These are phyloP conservation scores for Chelonus insularis DNA, from an alignment of 1,140 invertebrate species.

Conservation along the genomic window DNA sequence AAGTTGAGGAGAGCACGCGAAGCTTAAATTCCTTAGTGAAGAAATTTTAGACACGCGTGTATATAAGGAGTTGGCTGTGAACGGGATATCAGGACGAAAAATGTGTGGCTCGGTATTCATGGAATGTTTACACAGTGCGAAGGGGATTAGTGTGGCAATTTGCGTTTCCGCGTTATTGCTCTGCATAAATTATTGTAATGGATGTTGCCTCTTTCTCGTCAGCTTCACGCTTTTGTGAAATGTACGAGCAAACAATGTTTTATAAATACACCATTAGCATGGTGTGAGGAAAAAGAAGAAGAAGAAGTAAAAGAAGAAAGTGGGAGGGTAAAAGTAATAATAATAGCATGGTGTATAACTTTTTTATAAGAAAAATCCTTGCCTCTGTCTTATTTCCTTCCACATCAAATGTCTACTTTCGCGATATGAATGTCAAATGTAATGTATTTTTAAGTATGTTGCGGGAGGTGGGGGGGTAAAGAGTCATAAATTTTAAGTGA, in stretches of 20 bases:
- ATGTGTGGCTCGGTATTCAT: constrained; percentile 16
- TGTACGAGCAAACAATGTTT: constrained; percentile 17
- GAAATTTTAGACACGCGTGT: background rate
- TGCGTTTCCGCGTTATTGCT: constrained; percentile 26
- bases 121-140: constrained; percentile 24
- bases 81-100: constrained; percentile 5
- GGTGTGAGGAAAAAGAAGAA: background rate
- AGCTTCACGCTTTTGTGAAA: constrained; percentile 23
- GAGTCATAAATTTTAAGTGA: too few species aligned
- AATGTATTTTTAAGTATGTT: too few species aligned
- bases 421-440: constrained; percentile 25
- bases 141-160: constrained; percentile 24
- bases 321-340: background rate
- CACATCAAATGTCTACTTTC: constrained; percentile 12
- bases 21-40: too few species aligned
- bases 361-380: constrained; percentile 1
- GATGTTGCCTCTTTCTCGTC: constrained; percentile 29
- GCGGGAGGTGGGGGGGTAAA: too few species aligned
- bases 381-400: background rate
- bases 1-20: too few species aligned
- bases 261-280: constrained; percentile 13
- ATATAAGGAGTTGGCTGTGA: background rate
- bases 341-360: background rate
- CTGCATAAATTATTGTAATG: constrained; percentile 30
- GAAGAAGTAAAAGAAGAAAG: background rate